These are phyloP conservation scores for Gadopsis bispinosus DNA, from an alignment of 2,797 vertebrate species.

Conservation along the genomic window DNA sequence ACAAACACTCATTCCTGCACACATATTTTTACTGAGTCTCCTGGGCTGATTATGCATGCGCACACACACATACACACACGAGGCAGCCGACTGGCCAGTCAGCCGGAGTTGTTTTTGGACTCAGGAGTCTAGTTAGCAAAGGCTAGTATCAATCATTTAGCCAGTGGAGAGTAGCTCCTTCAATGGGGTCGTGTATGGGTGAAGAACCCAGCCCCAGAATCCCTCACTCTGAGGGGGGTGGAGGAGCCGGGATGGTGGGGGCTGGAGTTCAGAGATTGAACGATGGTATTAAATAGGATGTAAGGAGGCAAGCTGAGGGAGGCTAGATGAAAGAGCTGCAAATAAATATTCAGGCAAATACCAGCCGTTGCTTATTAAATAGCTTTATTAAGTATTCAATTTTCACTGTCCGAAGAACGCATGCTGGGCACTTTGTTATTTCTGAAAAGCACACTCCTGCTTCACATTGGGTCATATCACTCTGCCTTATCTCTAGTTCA, in stretches of 20 bases:
- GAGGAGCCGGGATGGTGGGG: conserved; percentile 31
- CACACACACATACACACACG: conserved; percentile 25
- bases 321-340: conserved; percentile 33
- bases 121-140: conserved; percentile 76
- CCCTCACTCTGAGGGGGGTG: conserved; percentile 53
- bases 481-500: conserved; percentile 34
- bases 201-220: conserved; percentile 62
- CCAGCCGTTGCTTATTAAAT: conserved; percentile 53
- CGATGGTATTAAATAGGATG: conserved; percentile 59
- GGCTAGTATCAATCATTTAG: conserved; percentile 76
- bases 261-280: conserved; percentile 52
- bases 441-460: conserved; percentile 52
- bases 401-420: conserved; percentile 48
- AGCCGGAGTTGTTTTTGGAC: conserved; percentile 71
- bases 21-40: conserved; percentile 69
- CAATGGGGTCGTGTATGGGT: conserved; percentile 71
- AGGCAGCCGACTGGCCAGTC: conserved; percentile 49
- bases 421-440: conserved; percentile 63
- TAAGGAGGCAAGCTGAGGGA: conserved; percentile 41
- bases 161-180: conserved; percentile 58
- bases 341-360: conserved; percentile 48
- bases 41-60: conserved; percentile 57
- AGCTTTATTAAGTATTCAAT: conserved; percentile 55
- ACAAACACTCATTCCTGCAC: conserved; percentile 50
- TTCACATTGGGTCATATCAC: conserved; percentile 27